Base-by-base conservation (phyloP, 1,140 invertebrate genomes). In the Drosophila nigrodunni region DNA sequence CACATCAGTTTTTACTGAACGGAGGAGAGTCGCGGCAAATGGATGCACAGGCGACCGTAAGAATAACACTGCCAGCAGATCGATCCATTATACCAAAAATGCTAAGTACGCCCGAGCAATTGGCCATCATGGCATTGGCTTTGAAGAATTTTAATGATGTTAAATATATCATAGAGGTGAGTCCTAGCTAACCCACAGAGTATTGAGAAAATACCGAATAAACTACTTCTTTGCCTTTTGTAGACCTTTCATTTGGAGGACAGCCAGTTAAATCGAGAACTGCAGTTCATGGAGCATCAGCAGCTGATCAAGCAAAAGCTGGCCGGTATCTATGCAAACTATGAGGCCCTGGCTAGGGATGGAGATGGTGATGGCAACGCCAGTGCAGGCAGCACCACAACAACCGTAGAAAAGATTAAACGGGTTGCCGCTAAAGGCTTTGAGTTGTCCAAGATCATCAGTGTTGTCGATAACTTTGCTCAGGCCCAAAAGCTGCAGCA, bases 241-340 rank as follows among this genome's bases (percentile, higher is more conserved):
- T 77, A 94, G 93, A 93, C 93, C 15, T 94, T 93, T 62, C 85
- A 93, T 55, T 66, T 94, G 44, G 72, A 93, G 69, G 77, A 93
- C 7, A 92, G 88, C 10, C 65, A 85, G 59, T 35, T 93, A 0
- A 92, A 91, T n/a, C 73, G 89, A 9, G 92, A 94, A 71, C 78
- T 94, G 4, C 64, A 89, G 15, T 93, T 92, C 58, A 91, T 92
- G 54, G 93, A 93, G 77, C 92, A 93, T 68, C 78, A 93, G 35
- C 82, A 92, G 39, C 76, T 92, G 3, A 85, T 93, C 7, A 93
- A 92, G 62, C 82, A 82, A 21, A 92, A 92, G 50, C 54, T 92
- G 34, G 43, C 78, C 18, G 65, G 30, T 11, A 91, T 90, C 6
- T 91, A 90, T 64, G 62, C 73, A 4, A 91, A 91, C 15, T 92